Percentiles rank a stretch among this genome's conserved stretches.
These are phyloP conservation scores for Acleris laterana DNA, from an alignment of 2,888 invertebrate species.

Conservation along the genomic window DNA sequence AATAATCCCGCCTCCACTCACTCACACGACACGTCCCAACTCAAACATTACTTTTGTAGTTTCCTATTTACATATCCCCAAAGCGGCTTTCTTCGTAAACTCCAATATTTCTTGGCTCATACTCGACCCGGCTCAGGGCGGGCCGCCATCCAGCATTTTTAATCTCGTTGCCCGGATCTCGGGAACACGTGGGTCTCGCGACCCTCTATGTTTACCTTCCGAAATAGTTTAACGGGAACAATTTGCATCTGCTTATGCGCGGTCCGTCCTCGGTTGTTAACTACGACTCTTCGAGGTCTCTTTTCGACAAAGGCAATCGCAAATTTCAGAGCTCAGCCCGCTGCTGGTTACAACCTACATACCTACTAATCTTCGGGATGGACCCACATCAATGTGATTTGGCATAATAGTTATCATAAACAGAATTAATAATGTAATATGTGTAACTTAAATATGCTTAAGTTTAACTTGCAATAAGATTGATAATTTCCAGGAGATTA, in stretches of 20 bases:
- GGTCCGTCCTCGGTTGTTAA: conserved; percentile 80
- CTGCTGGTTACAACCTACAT: conserved; percentile 31
- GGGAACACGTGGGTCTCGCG: conserved; percentile 71
- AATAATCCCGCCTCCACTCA: conserved; percentile 72
- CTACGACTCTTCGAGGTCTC: conserved; percentile 65
- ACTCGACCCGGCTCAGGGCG: conserved; percentile 69
- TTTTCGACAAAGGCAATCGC: conserved; percentile 48
- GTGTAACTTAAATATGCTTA: neutral
- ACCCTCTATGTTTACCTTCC: conserved; percentile 82
- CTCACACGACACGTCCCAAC: conserved; percentile 66
- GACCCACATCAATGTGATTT: conserved; percentile 10
- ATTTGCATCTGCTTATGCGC: conserved; percentile 83
- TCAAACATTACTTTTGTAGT: conserved; percentile 82
- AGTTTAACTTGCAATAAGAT: too few relatives aligned
- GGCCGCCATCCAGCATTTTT: conserved; percentile 81
- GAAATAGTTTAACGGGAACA: conserved; percentile 84
- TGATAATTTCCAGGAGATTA: too few relatives aligned
- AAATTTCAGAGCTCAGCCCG: conserved; percentile 36
- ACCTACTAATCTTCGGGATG: conserved; percentile 10
- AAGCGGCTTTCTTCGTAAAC: conserved; percentile 80
- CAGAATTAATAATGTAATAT: neutral
- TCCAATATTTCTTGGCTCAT: conserved; percentile 77
- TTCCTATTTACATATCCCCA: conserved; percentile 81
- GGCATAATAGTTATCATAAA: neutral
- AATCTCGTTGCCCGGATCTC: conserved; percentile 80